phyloP scores from a whole-genome alignment of 2,113 vertebrate genomes.

The Tringa solitaria region DNA sequence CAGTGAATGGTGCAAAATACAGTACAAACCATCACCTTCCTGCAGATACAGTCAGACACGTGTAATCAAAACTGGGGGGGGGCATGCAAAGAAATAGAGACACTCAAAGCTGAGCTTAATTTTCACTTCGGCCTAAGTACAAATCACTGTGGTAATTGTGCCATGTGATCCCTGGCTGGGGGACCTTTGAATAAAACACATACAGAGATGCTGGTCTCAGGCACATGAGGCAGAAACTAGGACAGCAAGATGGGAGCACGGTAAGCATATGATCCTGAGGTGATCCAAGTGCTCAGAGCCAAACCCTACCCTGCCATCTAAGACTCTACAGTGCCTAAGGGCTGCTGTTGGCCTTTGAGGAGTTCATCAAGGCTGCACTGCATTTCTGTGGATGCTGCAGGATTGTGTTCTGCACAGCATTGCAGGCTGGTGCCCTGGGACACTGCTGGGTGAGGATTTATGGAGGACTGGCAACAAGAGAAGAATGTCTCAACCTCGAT shows the following conservation, averaged over 20 bases:
- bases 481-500: neutral
- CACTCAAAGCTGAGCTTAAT: neutral
- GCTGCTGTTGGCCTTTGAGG: neutral
- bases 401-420: neutral
- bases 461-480: neutral
- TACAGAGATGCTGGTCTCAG: neutral
- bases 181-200: neutral
- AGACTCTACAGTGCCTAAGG: neutral
- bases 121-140: neutral
- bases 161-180: neutral
- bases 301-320: neutral
- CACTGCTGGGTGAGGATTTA: neutral
- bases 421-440: neutral
- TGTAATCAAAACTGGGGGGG: neutral
- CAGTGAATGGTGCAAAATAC: neutral
- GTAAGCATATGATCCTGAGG: neutral
- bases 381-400: neutral
- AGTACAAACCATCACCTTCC: neutral
- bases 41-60: accelerated
- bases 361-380: neutral
- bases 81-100: neutral
- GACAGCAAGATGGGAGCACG: neutral
- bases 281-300: neutral
- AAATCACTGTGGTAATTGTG: neutral
- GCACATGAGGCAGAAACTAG: neutral